phyloP scores from a whole-genome alignment of 2,888 invertebrate species.

The Tenthredo livida region DNA sequence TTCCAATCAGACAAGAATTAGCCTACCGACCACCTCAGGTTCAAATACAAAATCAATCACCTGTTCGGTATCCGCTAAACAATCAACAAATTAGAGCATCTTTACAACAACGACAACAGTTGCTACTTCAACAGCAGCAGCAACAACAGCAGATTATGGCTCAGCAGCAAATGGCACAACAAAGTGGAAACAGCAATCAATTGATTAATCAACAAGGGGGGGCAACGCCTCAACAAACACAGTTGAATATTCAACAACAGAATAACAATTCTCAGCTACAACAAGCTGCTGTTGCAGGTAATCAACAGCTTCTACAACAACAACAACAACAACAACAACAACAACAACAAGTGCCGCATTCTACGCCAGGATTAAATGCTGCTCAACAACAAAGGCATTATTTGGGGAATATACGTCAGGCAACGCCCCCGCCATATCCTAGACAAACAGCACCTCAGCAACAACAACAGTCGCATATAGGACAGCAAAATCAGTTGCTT shows the following conservation, averaged over 20 bases:
- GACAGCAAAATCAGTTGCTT: slow-evolving; percentile 69
- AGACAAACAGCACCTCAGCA: slow-evolving; percentile 73
- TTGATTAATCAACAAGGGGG: slow-evolving; percentile 61
- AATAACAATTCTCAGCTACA: slow-evolving; percentile 60
- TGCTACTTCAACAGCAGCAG: slow-evolving; percentile 69
- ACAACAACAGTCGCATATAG: slow-evolving; percentile 65
- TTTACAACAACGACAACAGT: slow-evolving; percentile 67
- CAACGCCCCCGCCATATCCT: slow-evolving; percentile 67
- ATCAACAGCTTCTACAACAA: slow-evolving; percentile 60
- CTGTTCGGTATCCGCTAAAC: slow-evolving; percentile 73
- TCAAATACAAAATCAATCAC: slow-evolving; percentile 63
- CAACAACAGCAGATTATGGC: slow-evolving; percentile 69
- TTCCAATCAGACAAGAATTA: slow-evolving; percentile 73
- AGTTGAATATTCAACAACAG: slow-evolving; percentile 62
- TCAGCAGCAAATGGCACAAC: slow-evolving; percentile 67
- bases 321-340: too few relatives aligned
- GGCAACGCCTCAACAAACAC: slow-evolving; percentile 59
- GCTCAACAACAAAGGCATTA: slow-evolving; percentile 73
- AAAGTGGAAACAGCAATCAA: slow-evolving; percentile 57
- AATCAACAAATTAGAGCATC: slow-evolving; percentile 73
- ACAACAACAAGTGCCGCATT: slow-evolving; percentile 56
- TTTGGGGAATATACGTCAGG: slow-evolving; percentile 69
- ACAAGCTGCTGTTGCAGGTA: slow-evolving; percentile 59
- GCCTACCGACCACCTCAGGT: slow-evolving; percentile 69
- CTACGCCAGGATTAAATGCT: slow-evolving; percentile 66